These are phyloP conservation scores for Thecophora atra DNA, from an alignment of 2,888 invertebrate species.

Conservation along the genomic window DNA sequence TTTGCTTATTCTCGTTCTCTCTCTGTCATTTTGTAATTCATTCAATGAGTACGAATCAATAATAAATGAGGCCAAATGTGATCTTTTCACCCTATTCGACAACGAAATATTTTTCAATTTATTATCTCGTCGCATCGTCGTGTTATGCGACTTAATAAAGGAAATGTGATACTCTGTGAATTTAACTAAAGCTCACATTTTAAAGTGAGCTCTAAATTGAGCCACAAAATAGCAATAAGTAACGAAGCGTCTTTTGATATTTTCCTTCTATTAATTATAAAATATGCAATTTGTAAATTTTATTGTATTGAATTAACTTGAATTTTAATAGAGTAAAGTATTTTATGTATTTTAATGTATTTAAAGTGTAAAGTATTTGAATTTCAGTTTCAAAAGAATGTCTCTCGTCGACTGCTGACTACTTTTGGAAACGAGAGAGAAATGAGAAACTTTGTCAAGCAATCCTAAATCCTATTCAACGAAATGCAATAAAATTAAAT, in stretches of 20 bases:
- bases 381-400: conserved; percentile 7
- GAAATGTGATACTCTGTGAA: no score
- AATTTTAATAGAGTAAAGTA: no score
- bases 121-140: background rate
- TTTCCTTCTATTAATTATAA: no score
- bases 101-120: background rate
- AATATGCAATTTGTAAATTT: no score
- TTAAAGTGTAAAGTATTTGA: no score
- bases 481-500: background rate
- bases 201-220: no score
- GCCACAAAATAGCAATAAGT: no score
- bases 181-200: no score
- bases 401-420: background rate
- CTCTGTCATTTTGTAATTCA: background rate
- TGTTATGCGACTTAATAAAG: no score
- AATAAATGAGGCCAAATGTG: conserved; percentile 52
- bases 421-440: background rate
- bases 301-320: no score
- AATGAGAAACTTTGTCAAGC: background rate
- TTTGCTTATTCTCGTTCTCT: background rate
- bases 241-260: no score
- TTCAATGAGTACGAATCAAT: conserved; percentile 15
- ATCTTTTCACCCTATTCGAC: conserved; percentile 46
- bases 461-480: background rate
- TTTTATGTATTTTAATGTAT: no score